Conservation (phyloP, 2,797 vertebrate genomes). For the Hydrophis major region DNA sequence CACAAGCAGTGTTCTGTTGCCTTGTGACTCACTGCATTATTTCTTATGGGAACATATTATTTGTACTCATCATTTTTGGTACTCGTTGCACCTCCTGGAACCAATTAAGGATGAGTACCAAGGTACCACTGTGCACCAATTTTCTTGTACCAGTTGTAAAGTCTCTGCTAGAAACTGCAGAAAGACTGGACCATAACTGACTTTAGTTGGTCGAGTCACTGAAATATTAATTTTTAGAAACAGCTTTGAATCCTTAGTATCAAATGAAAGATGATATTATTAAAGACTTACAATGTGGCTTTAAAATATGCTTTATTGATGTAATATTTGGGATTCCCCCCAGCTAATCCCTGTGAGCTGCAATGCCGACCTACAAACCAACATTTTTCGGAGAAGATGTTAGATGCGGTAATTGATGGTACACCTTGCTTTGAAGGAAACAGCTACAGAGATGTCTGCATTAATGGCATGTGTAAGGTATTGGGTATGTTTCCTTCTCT, state of each 20-base stretch:
- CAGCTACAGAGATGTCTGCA: constrained; percentile 88
- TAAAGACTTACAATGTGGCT: background rate
- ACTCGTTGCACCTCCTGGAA: no score
- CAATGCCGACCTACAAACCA: constrained; percentile 84
- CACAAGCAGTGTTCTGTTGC: no score
- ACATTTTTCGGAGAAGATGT: constrained; percentile 92
- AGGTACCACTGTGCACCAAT: background rate
- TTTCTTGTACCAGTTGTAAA: background rate
- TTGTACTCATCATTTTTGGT: no score
- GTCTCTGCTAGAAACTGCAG: background rate
- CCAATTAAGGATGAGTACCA: no score
- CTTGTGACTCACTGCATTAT: no score
- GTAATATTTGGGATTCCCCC: constrained; percentile 1
- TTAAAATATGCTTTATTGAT: constrained; percentile 1
- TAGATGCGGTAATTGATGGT: constrained; percentile 91
- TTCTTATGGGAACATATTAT: no score
- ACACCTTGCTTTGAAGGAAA: constrained; percentile 91
- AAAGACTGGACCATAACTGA: background rate
- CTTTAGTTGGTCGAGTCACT: background rate
- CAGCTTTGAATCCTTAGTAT: background rate
- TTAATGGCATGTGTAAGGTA: constrained; percentile 99
- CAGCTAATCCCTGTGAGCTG: constrained; percentile 89
- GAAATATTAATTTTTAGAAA: background rate
- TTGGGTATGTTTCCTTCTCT: constrained; percentile 85
- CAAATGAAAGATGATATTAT: background rate